Evolutionary conservation across 2,888 invertebrate genomes (phyloP), one percentile per base, ranked within the genome.

Genomic region (Galerucella pusilla): DNA sequence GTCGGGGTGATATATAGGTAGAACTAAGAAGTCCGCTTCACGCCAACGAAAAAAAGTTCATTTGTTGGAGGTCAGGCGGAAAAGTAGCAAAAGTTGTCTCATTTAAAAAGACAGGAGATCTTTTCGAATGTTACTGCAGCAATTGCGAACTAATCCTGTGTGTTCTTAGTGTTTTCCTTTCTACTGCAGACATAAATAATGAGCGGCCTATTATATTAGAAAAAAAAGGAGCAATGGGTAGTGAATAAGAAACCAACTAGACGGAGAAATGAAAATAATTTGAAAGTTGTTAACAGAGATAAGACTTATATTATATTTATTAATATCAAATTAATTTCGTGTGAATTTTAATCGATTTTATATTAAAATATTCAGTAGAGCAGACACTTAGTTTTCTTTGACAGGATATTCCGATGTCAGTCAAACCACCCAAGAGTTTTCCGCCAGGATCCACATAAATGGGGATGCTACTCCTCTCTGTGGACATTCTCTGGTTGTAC

Each of bases 41-140:
- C 42, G 74, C 75, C 74, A 78, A 76, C 79, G 80, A 85, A 87
- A 86, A 87, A 87, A 86, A 49, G 86, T 86, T 86, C 86, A 86
- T 87, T 86, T 85, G 85, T 85, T 83, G 85, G 84, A 87, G 86
- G 85, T 86, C 86, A 84, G 83, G 85, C 86, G 86, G 84, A 85
- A 87, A 85, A 83, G 83, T 84, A 83, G 84, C 85, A 84, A 83
- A 86, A 86, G 85, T 86, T 85, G 86, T 84, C 85, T 87, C 87
- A 86, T 87, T 87, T 87, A 85, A 84, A 84, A 82, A 84, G 85
- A 85, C 86, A 86, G 85, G 84, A 71, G 77, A 85, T 85, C 84
- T 83, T 84, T 82, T 81, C 83, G 82, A 84, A 84, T 81, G 84
- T 81, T 84, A 85, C 85, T 84, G 85, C 85, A 85, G 83, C 82